phyloP scores from a whole-genome alignment of 2,888 invertebrate genomes.

The Phanerotoma sp. region DNA sequence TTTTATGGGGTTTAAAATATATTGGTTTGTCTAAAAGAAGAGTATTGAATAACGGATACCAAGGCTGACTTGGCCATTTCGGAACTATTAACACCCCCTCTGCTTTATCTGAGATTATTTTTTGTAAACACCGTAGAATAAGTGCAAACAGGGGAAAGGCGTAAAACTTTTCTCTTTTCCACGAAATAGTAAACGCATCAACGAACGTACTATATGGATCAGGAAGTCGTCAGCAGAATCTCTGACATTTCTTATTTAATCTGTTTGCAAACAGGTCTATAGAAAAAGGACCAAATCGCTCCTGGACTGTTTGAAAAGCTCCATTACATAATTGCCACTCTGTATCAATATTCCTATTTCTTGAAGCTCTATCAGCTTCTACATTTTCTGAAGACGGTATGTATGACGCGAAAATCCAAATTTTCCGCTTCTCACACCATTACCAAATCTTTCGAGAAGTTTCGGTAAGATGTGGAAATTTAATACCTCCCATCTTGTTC shows the following conservation, averaged over 20 bases:
- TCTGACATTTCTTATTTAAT: constrained; percentile 24
- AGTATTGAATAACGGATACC: constrained; percentile 37
- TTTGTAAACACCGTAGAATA: constrained; percentile 26
- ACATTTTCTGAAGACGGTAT: constrained; percentile 28
- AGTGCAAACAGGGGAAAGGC: constrained; percentile 21
- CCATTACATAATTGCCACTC: constrained; percentile 25
- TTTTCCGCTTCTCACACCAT: constrained; percentile 27
- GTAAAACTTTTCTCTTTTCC: constrained; percentile 17
- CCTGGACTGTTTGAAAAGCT: constrained; percentile 13
- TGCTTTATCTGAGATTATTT: constrained; percentile 37
- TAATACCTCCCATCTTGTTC: constrained; percentile 33
- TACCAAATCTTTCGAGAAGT: constrained; percentile 28
- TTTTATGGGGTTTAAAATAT: constrained; percentile 3
- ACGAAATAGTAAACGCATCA: constrained; percentile 28
- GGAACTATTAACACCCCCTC: constrained; percentile 43
- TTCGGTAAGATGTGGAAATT: constrained; percentile 21
- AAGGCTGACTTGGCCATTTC: constrained; percentile 40
- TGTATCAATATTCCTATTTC: constrained; percentile 22
- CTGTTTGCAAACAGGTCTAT: constrained; percentile 29
- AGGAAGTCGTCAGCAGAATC: constrained; percentile 22
- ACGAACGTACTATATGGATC: constrained; percentile 21
- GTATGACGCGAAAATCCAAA: constrained; percentile 33
- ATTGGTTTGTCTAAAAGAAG: not conserved
- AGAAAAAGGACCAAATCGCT: constrained; percentile 9
- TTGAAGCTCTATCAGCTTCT: constrained; percentile 17